Evolutionary conservation across 2,797 vertebrate species (phyloP), one percentile per base, ranked within the genome.

Genomic region (Rhabdophis nuchalis): DNA sequence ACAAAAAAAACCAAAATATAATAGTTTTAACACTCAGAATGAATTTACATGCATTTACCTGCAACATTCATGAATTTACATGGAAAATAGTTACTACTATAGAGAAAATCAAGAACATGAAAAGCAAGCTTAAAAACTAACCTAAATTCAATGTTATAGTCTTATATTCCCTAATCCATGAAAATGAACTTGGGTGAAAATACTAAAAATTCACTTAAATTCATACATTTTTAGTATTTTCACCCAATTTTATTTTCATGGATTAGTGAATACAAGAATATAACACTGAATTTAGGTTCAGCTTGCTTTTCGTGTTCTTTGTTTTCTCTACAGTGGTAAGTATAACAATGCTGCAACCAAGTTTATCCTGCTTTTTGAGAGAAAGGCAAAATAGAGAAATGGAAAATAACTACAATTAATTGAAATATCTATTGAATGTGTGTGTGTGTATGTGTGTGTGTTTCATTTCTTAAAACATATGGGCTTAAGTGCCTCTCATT

Each of bases 91-190:
- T 88, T 87, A 1, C 4, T 72, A 72, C 57, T 46, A 72, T 12
- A 9, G 12, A 50, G 41, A 13, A 93, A 95, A 95, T 89, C 6
- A 29, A 94, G 18, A 32, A 87, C 57, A 57, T 86, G 29, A 88
- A 64, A 64, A 92, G 82, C 90, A 25, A 77, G 60, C 16, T 85
- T 4, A 61, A 89, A 8, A 72, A 50, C 57, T 46, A 13, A 32
- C 29, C 27, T 50, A 53, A 50, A 89, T 61, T n/a, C 68, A 89
- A 25, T n/a, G 1, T 52, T n/a, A 20, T 9, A 54, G 27, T 13
- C 29, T 16, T 25, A 60, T 60, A 58, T 68, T 89, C 16, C 5
- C 46, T 64, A 50, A 53, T 23, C 50, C 11, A 50, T 23, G 20
- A 46, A 68, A 89, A 68, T 20, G 53, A 52, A 88, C 8, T 82